Evolutionary conservation across 2,113 vertebrate species (phyloP), one percentile per base, ranked within the genome.

Genomic region (Telmatochromis sp.): DNA sequence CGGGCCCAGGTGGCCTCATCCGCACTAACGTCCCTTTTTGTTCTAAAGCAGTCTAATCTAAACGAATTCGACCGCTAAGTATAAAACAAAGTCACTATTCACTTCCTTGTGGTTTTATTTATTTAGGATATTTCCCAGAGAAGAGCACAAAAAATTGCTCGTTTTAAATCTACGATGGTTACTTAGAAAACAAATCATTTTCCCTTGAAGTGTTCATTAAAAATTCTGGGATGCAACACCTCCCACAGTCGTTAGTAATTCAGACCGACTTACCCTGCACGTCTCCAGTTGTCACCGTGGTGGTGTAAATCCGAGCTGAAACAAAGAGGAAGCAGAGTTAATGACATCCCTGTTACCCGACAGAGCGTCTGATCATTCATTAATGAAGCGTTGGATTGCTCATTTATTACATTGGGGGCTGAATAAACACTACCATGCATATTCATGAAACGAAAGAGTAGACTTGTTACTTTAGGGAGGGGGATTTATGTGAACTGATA

Each of bases 291-390:
- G 98, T 99, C 95, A 98, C 94, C n/a, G 96, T 17, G 9, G 98
- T 98, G 78, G 98, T 99, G 92, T 97, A 89, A 93, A 99, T 98
- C 94, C 98, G 97, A 17, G 97, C 99, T 99, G 97, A 81, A 96
- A 96, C 90, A 91, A 81, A 91, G 53, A 87, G 50, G 58, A 89
- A 89, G 68, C 57, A 1, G 40, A 10, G 82, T 90, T 87, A 94
- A 90, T 86, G 87, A 80, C 83, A 63, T 45, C 73, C 87, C 87
- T 80, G 45, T 93, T 91, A 82, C 86, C 80, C 65, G 13, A 82
- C 15, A 71, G 50, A 71, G 85, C 53, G 4, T 86, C 80, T 80
- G 55, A 92, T 90, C 80, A 86, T 82, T 80, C 35, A 89, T 91
- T 84, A 83, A 92, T 88, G 83, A 87, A 81, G 68, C 7, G 3